Conservation (phyloP, 2,888 invertebrate species). For the Drosophila paranaensis region DNA sequence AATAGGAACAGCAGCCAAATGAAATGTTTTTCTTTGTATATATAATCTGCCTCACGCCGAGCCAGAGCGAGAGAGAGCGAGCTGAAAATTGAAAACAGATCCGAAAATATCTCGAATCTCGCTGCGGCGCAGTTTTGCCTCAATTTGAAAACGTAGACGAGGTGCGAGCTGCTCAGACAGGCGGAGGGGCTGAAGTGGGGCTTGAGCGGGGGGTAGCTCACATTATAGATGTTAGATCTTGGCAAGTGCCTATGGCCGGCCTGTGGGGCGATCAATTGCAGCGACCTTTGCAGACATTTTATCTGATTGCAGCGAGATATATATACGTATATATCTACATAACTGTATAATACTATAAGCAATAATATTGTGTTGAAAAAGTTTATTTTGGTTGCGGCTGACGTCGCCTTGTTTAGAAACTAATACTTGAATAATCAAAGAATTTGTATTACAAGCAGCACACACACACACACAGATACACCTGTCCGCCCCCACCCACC, state of each 20-base stretch:
- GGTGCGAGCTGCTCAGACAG: slow-evolving; percentile 33
- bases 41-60: slow-evolving; percentile 69
- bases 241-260: background rate
- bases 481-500: background rate
- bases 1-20: slow-evolving; percentile 50
- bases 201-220: background rate
- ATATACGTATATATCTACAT: slow-evolving; percentile 46
- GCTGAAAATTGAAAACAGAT: slow-evolving; percentile 81
- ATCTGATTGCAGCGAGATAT: slow-evolving; percentile 30
- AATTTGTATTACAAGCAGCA: slow-evolving; percentile 13
- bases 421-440: slow-evolving; percentile 56
- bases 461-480: background rate
- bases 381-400: slow-evolving; percentile 69
- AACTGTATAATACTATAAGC: slow-evolving; percentile 46
- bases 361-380: slow-evolving; percentile 79
- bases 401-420: slow-evolving; percentile 29
- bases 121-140: slow-evolving; percentile 64
- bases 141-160: slow-evolving; percentile 64
- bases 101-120: slow-evolving; percentile 84
- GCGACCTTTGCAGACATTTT: slow-evolving; percentile 58
- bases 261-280: slow-evolving; percentile 26
- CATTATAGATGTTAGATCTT: slow-evolving; percentile 35
- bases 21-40: slow-evolving; percentile 64
- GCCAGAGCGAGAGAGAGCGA: slow-evolving; percentile 24
- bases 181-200: background rate